Evolutionary conservation across 1,140 invertebrate species (phyloP).

Genomic region (Drosophila lini): DNA sequence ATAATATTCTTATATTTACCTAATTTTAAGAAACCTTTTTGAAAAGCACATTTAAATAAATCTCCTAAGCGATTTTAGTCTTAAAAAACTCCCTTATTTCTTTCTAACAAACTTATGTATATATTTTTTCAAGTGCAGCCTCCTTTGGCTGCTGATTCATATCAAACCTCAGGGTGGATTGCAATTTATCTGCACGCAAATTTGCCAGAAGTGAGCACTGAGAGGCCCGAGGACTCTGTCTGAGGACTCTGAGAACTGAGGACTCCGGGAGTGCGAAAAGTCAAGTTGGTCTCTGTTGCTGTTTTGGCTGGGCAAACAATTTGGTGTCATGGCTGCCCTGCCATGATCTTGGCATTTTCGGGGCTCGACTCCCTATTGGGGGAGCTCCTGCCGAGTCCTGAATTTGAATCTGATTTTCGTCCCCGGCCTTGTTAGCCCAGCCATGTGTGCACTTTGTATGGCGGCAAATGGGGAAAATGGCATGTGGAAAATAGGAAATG

Average conservation of each 20-base stretch:
- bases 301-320: conserved; percentile 76
- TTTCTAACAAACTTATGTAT: too few relatives aligned
- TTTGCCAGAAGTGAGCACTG: conserved; percentile 44
- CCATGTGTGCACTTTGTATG: conserved; percentile 36
- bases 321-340: conserved; percentile 51
- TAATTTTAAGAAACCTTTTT: neutral
- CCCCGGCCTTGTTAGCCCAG: conserved; percentile 33
- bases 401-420: conserved; percentile 42
- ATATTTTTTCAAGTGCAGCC: conserved; percentile 22
- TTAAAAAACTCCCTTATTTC: neutral
- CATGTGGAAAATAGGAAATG: conserved; percentile 9
- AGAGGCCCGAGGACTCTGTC: neutral
- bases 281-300: conserved; percentile 74
- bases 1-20: too few relatives aligned
- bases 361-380: conserved; percentile 22
- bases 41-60: neutral
- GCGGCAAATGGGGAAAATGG: conserved; percentile 6
- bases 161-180: conserved; percentile 51
- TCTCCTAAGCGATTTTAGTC: rapidly evolving
- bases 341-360: conserved; percentile 69
- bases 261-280: conserved; percentile 59
- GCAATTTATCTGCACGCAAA: conserved; percentile 80
- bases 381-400: conserved; percentile 5
- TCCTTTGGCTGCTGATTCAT: neutral
- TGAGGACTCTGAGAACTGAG: neutral